Conservation (phyloP, 2,113 vertebrate species). For the Sceloporus undulatus region DNA sequence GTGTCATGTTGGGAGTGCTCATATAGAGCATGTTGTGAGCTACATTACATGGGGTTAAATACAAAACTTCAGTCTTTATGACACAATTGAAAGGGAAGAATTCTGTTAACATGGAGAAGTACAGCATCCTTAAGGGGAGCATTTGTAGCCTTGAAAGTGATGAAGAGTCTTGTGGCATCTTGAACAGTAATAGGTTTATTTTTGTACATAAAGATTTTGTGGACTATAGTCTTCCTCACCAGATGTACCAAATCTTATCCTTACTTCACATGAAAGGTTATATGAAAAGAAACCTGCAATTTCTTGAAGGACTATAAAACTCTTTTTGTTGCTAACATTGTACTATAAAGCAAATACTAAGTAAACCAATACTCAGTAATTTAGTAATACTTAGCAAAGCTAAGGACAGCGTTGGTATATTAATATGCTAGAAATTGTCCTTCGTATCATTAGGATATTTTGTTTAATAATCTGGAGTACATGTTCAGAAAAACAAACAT, state of each 20-base stretch:
- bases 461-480: conserved; percentile 16
- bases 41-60: neutral
- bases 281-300: neutral
- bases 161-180: neutral
- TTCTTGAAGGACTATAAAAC: neutral
- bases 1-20: too few relatives aligned
- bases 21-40: neutral
- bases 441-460: conserved; percentile 16
- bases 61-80: neutral
- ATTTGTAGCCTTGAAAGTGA: neutral
- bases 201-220: neutral
- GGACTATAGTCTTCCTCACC: neutral
- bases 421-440: neutral
- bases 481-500: neutral
- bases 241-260: neutral
- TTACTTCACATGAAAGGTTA: neutral
- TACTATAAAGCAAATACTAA: neutral
- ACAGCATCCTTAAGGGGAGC: neutral
- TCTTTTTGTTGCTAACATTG: neutral
- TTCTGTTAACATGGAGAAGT: neutral
- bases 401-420: neutral
- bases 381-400: too few relatives aligned
- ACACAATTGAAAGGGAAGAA: neutral
- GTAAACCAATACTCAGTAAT: neutral
- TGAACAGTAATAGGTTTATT: neutral